phyloP scores from a whole-genome alignment of 2,797 vertebrate genomes.

The Melanotaenia boesemani region DNA sequence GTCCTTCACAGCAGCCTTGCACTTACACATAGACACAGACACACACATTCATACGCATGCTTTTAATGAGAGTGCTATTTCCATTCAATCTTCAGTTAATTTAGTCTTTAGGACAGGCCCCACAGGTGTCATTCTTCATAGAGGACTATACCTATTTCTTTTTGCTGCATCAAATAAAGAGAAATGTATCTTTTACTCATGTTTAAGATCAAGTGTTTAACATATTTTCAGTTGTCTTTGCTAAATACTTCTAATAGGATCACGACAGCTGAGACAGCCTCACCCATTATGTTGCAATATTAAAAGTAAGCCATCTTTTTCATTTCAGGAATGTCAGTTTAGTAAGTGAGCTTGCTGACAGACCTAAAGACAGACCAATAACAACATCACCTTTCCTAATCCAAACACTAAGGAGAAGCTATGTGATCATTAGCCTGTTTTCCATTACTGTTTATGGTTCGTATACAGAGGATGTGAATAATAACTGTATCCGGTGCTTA shows the following conservation, averaged over 20 bases:
- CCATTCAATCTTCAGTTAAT: constrained; percentile 23
- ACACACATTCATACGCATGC: constrained; percentile 4
- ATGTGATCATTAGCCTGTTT: background rate
- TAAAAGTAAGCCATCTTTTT: background rate
- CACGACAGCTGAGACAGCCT: background rate
- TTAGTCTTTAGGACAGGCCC: constrained; percentile 6
- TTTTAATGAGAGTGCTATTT: constrained; percentile 32
- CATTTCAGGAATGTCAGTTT: background rate
- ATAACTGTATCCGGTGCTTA: too few species aligned
- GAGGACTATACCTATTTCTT: too few species aligned
- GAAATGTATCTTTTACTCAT: background rate
- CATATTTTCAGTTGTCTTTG: background rate
- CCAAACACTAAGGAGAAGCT: background rate
- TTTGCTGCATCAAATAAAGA: background rate
- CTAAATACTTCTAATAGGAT: background rate
- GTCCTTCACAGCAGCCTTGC: constrained; percentile 58
- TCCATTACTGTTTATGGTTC: background rate
- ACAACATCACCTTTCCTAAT: background rate
- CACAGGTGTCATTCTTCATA: background rate
- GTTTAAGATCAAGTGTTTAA: background rate
- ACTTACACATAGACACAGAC: constrained; percentile 4
- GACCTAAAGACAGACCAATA: too few species aligned
- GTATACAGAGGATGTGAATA: too few species aligned
- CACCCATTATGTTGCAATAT: background rate
- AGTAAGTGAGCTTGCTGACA: background rate